Evolutionary conservation across 1,140 invertebrate genomes (phyloP).

Genomic region (Onthophagus taurus): DNA sequence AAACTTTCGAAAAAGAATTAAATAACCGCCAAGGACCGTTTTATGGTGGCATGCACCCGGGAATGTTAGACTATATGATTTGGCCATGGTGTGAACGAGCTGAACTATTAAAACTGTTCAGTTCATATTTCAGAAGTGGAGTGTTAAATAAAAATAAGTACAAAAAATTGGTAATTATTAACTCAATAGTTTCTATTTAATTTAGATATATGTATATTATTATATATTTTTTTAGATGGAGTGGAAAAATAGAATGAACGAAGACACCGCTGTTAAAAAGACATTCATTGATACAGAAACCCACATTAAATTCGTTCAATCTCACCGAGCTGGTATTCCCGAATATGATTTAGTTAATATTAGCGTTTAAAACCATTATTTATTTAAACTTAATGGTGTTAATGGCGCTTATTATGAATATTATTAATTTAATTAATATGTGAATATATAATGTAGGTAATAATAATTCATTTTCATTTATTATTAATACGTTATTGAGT

Average conservation of each 20-base stretch:
- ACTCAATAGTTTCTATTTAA: background rate
- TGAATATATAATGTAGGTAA: too few relatives aligned
- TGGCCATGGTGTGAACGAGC: constrained; percentile 81
- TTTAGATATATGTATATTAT: too few relatives aligned
- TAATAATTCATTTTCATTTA: too few relatives aligned
- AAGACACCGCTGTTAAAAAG: constrained; percentile 57
- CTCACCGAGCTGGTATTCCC: constrained; percentile 50
- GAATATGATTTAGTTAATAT: constrained; percentile 64
- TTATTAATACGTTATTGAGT: too few relatives aligned
- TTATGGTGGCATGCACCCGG: constrained; percentile 58
- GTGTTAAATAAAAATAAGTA: constrained; percentile 37
- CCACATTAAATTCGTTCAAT: constrained; percentile 63
- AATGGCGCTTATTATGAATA: too few relatives aligned
- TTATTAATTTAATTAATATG: too few relatives aligned
- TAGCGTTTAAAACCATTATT: too few relatives aligned
- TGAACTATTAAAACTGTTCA: constrained; percentile 44
- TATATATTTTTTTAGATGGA: constrained; percentile 52
- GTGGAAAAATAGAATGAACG: constrained; percentile 59
- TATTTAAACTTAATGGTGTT: too few relatives aligned
- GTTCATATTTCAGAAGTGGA: constrained; percentile 48
- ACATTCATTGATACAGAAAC: constrained; percentile 55
- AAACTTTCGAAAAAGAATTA: constrained; percentile 59
- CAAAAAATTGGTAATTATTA: constrained; percentile 25
- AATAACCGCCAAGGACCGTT: constrained; percentile 52
- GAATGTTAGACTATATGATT: constrained; percentile 84